Conservation (phyloP, 2,888 invertebrate species). For the Hypercompe scribonia region DNA sequence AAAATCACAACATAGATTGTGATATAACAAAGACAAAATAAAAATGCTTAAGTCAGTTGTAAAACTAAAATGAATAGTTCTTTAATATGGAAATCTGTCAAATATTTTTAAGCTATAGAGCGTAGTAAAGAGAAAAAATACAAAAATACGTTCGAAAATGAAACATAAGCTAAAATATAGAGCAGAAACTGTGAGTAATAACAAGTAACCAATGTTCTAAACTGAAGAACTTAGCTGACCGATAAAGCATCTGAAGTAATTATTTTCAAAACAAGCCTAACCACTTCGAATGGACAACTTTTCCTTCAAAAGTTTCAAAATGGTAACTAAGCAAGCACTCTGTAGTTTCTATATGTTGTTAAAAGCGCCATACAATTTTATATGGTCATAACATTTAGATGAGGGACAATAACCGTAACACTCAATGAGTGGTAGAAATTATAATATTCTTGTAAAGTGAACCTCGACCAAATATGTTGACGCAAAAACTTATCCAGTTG, state of each 20-base stretch:
- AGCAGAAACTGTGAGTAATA: too few species aligned
- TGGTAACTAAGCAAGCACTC: not conserved
- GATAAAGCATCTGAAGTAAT: not conserved
- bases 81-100: too few species aligned
- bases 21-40: too few species aligned
- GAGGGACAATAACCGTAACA: not conserved
- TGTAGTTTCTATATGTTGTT: constrained; percentile 1
- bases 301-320: not conserved
- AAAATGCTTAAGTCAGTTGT: too few species aligned
- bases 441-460: constrained; percentile 22
- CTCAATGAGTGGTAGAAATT: constrained; percentile 7
- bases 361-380: not conserved
- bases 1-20: too few species aligned
- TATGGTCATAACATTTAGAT: not conserved
- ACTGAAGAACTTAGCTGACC: not conserved
- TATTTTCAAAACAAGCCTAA: not conserved
- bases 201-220: too few species aligned
- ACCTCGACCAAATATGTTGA: constrained; percentile 17
- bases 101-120: too few species aligned
- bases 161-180: too few species aligned
- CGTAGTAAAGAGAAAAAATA: too few species aligned
- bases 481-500: constrained; percentile 26
- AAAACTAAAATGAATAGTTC: too few species aligned
- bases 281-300: not conserved
- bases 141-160: too few species aligned